Evolutionary conservation across 2,888 invertebrate genomes (phyloP), one percentile per base, ranked within the genome.

Genomic region (Spialia ferax): DNA sequence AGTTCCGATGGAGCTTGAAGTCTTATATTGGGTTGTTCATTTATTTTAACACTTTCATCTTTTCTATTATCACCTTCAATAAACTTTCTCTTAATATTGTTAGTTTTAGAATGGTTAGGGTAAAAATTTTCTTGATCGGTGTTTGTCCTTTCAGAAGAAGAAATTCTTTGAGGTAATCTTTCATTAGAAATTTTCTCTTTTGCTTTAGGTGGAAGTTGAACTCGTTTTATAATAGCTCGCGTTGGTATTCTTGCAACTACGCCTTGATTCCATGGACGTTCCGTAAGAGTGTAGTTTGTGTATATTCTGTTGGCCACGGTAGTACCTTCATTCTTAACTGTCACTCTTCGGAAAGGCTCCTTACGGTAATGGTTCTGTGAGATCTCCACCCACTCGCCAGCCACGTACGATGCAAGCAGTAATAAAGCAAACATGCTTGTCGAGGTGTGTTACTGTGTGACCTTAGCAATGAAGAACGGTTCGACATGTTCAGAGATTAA

Each of bases 361-460:
- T 86, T 87, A 42, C 78, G 79, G 72, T 88, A 87, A 70, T 86
- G 81, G 50, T 86, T 86, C 70, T 93, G 93, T 0, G 92, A 82
- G 70, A 93, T 93, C 73, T 93, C 88, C 32, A 93, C 91, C 93
- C 93, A 93, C 63, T 93, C 93, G 42, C 83, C 72, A 20, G 74
- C 20, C 15, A 75, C 81, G 66, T 74, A 76, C 22, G 75, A 69
- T 67, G 84, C 42, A 7, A 86, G 62, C 8, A 86, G 72, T 20
- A 89, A 68, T 35, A 82, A 69, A n/a, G 85, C 63, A 22, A 80
- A 71, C 77, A 84, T 78, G 75, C 73, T 78, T 61, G 73, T 20
- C 10, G 20, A 48, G n/a, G 38, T 38, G 10, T 48, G 42, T 8
- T 18, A 45, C 42, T 69, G 74, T 72, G 72, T 71, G 61, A 70